Evolutionary conservation across 2,113 vertebrate genomes (phyloP).

Genomic region (Podarcis cretensis): DNA sequence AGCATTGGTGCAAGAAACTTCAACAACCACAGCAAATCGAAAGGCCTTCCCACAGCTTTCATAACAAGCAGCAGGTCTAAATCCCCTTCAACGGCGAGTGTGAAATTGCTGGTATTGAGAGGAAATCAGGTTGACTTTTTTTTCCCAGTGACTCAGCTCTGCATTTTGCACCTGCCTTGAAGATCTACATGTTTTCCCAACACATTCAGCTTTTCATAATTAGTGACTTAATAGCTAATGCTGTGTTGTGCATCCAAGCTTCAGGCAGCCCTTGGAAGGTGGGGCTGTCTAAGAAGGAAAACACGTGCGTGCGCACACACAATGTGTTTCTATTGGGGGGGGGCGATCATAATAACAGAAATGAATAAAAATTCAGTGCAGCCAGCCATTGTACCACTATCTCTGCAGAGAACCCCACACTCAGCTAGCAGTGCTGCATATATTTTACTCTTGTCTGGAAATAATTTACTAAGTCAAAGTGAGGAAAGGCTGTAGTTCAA

Average conservation of each 20-base stretch:
- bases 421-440: not conserved
- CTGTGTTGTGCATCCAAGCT: not conserved
- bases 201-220: slow-evolving; percentile 13
- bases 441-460: no score
- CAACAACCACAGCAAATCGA: not conserved
- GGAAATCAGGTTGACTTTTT: not conserved
- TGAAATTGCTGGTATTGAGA: slow-evolving; percentile 30
- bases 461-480: not conserved
- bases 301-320: no score
- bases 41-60: slow-evolving; percentile 24
- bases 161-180: not conserved
- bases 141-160: slow-evolving; percentile 37
- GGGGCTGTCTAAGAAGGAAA: not conserved
- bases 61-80: slow-evolving; percentile 19
- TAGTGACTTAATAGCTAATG: slow-evolving; percentile 18
- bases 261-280: not conserved
- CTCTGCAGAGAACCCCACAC: not conserved
- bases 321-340: no score
- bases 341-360: not conserved
- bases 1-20: not conserved
- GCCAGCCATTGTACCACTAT: not conserved
- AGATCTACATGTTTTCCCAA: slow-evolving; percentile 29
- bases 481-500: no score
- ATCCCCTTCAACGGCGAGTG: slow-evolving; percentile 10
- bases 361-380: no score